Evolutionary conservation across 2,888 invertebrate genomes (phyloP).

Genomic region (Caenorhabditis doughertyi): DNA sequence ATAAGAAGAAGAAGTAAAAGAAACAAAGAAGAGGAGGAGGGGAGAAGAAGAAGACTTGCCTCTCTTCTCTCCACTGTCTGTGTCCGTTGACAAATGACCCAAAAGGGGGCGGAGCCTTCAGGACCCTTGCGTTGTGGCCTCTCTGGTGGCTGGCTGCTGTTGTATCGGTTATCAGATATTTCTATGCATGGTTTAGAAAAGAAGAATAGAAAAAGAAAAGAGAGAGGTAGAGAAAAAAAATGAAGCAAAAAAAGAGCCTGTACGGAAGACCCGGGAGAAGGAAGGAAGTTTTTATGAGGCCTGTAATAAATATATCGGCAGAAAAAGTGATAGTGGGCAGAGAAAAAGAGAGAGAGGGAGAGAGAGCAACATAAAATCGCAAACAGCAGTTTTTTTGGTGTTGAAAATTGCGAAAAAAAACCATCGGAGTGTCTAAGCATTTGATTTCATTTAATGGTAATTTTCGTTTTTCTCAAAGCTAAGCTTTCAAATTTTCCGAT

Average conservation of each 20-base stretch:
- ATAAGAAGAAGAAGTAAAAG: conserved; percentile 41
- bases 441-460: too few relatives aligned
- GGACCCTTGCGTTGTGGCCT: background rate
- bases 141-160: conserved; percentile 8
- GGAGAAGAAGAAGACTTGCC: background rate
- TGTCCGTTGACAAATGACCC: conserved; percentile 63
- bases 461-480: too few relatives aligned
- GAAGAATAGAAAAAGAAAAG: background rate
- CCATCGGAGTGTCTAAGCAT: too few relatives aligned
- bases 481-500: too few relatives aligned
- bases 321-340: background rate
- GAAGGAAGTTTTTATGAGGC: conserved; percentile 6
- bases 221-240: conserved; percentile 34
- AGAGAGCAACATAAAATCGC: too few relatives aligned
- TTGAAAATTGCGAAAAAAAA: too few relatives aligned
- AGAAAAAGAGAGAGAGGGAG: background rate
- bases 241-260: conserved; percentile 12
- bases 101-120: conserved; percentile 44
- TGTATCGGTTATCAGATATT: conserved; percentile 46
- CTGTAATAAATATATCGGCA: conserved; percentile 10
- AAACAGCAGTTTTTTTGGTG: too few relatives aligned
- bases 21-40: conserved; percentile 25
- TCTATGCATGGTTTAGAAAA: conserved; percentile 34
- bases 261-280: background rate
- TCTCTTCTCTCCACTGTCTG: background rate